Evolutionary conservation across 1,140 invertebrate genomes (phyloP).

Genomic region (Heliconius hewitsoni): DNA sequence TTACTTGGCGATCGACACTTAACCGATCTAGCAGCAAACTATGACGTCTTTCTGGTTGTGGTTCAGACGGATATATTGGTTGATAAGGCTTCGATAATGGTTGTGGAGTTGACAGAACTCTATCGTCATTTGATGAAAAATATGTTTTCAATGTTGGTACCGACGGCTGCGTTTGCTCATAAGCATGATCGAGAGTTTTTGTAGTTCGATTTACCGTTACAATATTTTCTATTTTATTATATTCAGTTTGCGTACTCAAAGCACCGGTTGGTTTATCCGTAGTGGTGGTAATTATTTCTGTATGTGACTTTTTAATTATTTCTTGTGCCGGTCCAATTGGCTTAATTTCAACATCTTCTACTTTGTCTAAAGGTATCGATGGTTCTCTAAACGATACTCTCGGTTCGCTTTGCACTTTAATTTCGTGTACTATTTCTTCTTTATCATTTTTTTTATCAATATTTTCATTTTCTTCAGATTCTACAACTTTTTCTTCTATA

Average conservation of each 20-base stretch:
- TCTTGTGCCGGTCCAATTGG: conserved; percentile 64
- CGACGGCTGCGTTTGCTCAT: conserved; percentile 61
- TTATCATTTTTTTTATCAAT: conserved; percentile 33
- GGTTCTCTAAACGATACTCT: conserved; percentile 64
- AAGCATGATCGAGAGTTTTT: conserved; percentile 68
- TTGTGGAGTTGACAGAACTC: conserved; percentile 56
- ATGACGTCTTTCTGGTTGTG: conserved; percentile 67
- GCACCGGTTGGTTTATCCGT: conserved; percentile 52
- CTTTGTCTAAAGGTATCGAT: conserved; percentile 70
- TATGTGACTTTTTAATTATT: conserved; percentile 66
- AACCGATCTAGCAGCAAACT: conserved; percentile 70
- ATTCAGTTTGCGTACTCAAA: conserved; percentile 70
- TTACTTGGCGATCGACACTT: conserved; percentile 69
- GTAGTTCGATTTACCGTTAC: conserved; percentile 71
- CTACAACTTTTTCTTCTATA: conserved; percentile 34
- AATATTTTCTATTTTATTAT: conserved; percentile 71
- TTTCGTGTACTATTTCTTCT: conserved; percentile 32
- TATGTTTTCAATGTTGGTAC: conserved; percentile 67
- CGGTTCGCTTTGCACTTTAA: conserved; percentile 39
- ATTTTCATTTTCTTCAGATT: conserved; percentile 36
- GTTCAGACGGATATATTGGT: conserved; percentile 56
- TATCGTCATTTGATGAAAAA: conserved; percentile 60
- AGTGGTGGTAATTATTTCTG: conserved; percentile 72
- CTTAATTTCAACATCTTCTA: conserved; percentile 76
- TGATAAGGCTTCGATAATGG: conserved; percentile 56